phyloP scores from a whole-genome alignment of 2,888 invertebrate genomes.

The Eucriotettix oculatus region DNA sequence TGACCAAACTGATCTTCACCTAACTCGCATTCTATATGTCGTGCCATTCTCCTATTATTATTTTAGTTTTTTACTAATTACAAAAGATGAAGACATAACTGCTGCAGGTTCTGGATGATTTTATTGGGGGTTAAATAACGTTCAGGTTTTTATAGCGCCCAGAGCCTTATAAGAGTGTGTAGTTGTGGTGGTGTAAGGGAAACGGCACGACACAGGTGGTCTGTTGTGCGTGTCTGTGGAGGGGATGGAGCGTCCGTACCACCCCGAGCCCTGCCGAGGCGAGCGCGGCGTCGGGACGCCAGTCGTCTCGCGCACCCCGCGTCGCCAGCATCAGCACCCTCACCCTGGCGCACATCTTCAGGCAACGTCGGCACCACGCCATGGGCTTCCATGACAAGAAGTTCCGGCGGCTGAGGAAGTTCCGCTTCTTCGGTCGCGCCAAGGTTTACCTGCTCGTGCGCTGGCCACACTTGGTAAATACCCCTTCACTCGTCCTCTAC shows the following conservation, averaged over 20 bases:
- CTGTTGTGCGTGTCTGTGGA: background rate
- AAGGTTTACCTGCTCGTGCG: slow-evolving; percentile 41
- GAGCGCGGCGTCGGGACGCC: background rate
- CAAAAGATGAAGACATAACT: too few relatives aligned
- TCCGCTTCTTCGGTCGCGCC: slow-evolving; percentile 40
- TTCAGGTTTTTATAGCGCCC: too few relatives aligned
- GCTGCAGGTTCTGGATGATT: too few relatives aligned
- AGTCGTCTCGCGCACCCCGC: background rate
- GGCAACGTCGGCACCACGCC: slow-evolving; percentile 1
- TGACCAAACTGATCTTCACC: too few relatives aligned
- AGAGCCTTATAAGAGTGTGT: too few relatives aligned
- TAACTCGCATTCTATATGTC: too few relatives aligned
- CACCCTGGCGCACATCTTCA: background rate
- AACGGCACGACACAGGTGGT: background rate
- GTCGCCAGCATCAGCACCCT: background rate
- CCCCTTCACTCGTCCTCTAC: background rate
- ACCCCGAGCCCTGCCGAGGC: background rate
- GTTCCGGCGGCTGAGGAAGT: slow-evolving; percentile 34
- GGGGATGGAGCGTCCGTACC: background rate
- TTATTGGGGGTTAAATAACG: too few relatives aligned
- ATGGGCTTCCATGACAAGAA: slow-evolving; percentile 37
- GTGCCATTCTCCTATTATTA: too few relatives aligned
- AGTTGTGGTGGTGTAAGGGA: too few relatives aligned
- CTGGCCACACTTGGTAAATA: slow-evolving; percentile 39
- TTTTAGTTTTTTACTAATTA: too few relatives aligned